phyloP scores from a whole-genome alignment of 1,140 invertebrate species.

The Sipha flava region DNA sequence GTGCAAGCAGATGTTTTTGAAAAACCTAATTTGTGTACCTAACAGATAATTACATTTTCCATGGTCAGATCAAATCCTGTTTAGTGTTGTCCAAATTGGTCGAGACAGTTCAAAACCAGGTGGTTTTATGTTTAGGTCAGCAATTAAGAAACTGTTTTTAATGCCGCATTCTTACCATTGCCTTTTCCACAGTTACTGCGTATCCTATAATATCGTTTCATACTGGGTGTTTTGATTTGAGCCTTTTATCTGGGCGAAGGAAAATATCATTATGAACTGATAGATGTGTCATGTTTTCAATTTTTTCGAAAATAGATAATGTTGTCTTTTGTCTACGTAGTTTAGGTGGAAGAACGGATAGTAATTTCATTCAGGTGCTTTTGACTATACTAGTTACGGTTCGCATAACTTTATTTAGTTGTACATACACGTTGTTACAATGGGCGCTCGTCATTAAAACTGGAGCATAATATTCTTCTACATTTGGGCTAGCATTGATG shows the following conservation, averaged over 20 bases:
- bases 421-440: too few relatives aligned
- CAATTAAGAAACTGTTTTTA: background rate
- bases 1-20: background rate
- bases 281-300: background rate
- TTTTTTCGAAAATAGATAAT: background rate
- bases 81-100: background rate
- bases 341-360: background rate
- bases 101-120: background rate
- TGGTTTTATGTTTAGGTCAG: background rate
- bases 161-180: background rate
- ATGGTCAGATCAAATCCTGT: background rate
- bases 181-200: background rate
- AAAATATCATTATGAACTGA: background rate
- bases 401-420: too few relatives aligned
- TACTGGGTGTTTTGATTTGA: background rate
- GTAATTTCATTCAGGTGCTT: background rate
- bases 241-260: background rate
- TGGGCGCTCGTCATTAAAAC: too few relatives aligned
- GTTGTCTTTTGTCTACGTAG: background rate
- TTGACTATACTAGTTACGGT: too few relatives aligned
- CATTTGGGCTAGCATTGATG: too few relatives aligned
- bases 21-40: background rate
- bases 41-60: background rate
- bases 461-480: too few relatives aligned
- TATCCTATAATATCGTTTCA: too few relatives aligned